A percentile compares a stretch with the other conserved stretches of the same genome.
Conservation (phyloP, 2,888 invertebrate species). For the Lamellibrachia columna region DNA sequence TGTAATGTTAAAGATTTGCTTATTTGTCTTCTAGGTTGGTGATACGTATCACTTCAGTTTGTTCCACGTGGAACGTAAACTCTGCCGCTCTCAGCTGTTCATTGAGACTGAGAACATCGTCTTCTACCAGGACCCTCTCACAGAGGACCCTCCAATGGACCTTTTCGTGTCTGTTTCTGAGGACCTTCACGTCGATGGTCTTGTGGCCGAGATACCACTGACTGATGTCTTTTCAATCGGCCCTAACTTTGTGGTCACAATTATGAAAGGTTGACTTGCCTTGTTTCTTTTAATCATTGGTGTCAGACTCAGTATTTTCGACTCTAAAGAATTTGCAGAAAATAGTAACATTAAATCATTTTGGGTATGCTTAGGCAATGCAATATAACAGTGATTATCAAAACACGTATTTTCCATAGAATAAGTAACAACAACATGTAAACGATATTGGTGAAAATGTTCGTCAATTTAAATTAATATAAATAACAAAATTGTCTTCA, state of each 20-base stretch:
- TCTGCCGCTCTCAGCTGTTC: constrained; percentile 35
- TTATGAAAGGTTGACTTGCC: background rate
- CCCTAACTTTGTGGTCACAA: background rate
- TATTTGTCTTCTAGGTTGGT: constrained; percentile 23
- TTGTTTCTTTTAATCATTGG: background rate
- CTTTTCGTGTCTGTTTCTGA: constrained; percentile 49
- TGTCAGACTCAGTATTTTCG: background rate
- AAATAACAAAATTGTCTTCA: too few relatives aligned
- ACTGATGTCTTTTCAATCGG: constrained; percentile 46
- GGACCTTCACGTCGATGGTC: constrained; percentile 51
- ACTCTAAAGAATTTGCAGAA: background rate
- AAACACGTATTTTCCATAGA: too few relatives aligned
- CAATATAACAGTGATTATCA: background rate
- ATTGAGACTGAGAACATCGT: constrained; percentile 44
- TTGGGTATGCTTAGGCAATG: background rate
- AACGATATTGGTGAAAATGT: too few relatives aligned
- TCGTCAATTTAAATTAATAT: too few relatives aligned
- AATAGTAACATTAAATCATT: background rate
- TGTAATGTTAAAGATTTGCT: background rate
- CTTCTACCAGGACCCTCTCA: constrained; percentile 31
- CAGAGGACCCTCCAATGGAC: constrained; percentile 47
- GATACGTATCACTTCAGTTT: constrained; percentile 46
- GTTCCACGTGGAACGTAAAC: constrained; percentile 51
- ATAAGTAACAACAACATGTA: too few relatives aligned
- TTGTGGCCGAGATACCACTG: constrained; percentile 46